Evolutionary conservation across 2,113 vertebrate genomes (phyloP).

Genomic region (Halichoeres trimaculatus): DNA sequence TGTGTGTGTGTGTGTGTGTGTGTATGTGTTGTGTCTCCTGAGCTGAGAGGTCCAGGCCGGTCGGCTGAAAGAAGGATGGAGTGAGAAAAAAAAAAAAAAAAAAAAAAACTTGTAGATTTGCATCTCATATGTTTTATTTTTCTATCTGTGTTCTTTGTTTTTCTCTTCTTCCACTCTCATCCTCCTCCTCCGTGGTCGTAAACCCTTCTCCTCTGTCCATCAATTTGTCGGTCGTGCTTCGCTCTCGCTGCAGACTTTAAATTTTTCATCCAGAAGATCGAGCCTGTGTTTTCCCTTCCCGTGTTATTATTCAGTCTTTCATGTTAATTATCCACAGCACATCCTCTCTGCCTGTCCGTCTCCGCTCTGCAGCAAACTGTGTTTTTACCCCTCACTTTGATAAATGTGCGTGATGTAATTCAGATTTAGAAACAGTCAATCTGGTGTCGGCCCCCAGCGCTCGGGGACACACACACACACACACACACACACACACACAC

Average conservation of each 20-base stretch:
- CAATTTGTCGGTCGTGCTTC: constrained; percentile 12
- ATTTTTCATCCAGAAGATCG: constrained; percentile 2
- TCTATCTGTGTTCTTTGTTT: constrained; percentile 36
- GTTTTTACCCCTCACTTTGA: background rate
- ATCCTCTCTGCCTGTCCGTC: background rate
- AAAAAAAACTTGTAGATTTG: constrained; percentile 60
- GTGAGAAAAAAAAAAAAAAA: background rate
- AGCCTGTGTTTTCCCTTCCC: background rate
- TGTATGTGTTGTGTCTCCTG: constrained; percentile 14
- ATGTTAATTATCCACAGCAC: background rate
- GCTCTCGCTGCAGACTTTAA: constrained; percentile 2
- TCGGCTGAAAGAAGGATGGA: constrained; percentile 36
- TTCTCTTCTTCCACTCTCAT: background rate
- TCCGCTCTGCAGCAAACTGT: background rate
- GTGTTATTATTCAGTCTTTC: background rate
- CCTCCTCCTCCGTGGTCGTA: background rate
- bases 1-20: too few relatives aligned
- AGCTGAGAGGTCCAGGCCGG: constrained; percentile 59
- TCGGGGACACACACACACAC: background rate
- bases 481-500: too few relatives aligned
- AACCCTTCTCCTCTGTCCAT: constrained; percentile 4
- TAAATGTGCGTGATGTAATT: constrained; percentile 1
- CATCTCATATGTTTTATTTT: constrained; percentile 72
- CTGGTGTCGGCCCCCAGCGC: background rate
- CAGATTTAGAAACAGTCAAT: constrained; percentile 18